Evolutionary conservation across 2,888 invertebrate species (phyloP), one percentile per base, ranked within the genome.

Genomic region (Drosophila mimica): DNA sequence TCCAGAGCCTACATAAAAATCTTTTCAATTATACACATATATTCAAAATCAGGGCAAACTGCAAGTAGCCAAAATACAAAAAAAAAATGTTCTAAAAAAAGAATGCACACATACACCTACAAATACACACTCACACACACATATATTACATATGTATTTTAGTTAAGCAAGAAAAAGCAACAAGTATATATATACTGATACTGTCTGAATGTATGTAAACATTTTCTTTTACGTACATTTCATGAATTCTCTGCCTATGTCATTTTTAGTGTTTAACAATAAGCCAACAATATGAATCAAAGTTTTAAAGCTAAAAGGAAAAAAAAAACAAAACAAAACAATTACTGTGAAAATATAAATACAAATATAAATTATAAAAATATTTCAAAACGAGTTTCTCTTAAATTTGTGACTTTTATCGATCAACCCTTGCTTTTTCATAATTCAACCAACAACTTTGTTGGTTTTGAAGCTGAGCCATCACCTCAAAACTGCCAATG

Each of bases 151-250:
- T 68, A 76, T 70, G 72, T 76, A 80, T 69, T 72, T 83, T 60
- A 81, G 70, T 81, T 78, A 71, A 76, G 67, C 36, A 53, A 15
- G n/a, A 31, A 66, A 53, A 62, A 63, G 62, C 76, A 70, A 64
- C 56, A 79, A 80, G 66, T 75, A 81, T 73, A 38, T 13, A 46
- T 46, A 46, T 25, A 25, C 46, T 15, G 46, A 46, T 25, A 38
- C 8, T 56, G 54, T 72, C 75, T 76, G 76, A 75, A 74, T 86
- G 88, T 74, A 81, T 83, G 88, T 83, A 78, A 74, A 76, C 66
- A 66, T 72, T 78, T 76, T 69, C 58, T 60, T 74, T 77, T 77
- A 83, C 84, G 68, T 89, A 89, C 84, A 83, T 81, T 75, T 75
- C 78, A 89, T 81, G 58, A 71, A 71, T 66, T 81, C 74, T 76